Evolutionary conservation across 2,797 vertebrate species (phyloP).

Genomic region (Tapera naevia): DNA sequence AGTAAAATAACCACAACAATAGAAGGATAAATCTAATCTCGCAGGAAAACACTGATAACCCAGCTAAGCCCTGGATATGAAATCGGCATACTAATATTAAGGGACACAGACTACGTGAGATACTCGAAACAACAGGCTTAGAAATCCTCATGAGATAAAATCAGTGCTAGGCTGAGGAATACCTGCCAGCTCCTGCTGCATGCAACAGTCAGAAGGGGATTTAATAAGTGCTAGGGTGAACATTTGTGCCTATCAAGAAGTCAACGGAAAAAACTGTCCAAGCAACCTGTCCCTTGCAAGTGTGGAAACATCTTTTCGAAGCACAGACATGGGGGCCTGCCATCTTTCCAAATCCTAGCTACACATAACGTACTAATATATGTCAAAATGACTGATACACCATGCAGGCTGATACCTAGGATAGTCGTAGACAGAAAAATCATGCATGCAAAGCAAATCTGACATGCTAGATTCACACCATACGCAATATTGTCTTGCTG

Average conservation of each 20-base stretch:
- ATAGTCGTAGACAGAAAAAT: background rate
- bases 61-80: background rate
- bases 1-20: constrained; percentile 31
- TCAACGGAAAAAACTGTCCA: background rate
- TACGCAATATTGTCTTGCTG: background rate
- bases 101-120: background rate
- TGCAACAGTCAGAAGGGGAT: background rate
- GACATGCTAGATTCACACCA: background rate
- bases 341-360: background rate
- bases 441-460: background rate
- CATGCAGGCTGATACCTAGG: background rate
- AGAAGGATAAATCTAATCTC: constrained; percentile 31
- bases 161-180: background rate
- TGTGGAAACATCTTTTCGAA: background rate
- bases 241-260: background rate
- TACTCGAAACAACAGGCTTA: background rate
- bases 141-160: background rate
- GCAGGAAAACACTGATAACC: background rate
- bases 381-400: background rate
- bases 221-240: background rate
- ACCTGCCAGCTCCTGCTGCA: background rate
- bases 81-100: background rate
- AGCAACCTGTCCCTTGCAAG: background rate
- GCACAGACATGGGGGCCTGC: background rate
- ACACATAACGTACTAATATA: background rate